Conservation (phyloP, 2,113 vertebrate genomes). For the Romanogobio albipinnatus region DNA sequence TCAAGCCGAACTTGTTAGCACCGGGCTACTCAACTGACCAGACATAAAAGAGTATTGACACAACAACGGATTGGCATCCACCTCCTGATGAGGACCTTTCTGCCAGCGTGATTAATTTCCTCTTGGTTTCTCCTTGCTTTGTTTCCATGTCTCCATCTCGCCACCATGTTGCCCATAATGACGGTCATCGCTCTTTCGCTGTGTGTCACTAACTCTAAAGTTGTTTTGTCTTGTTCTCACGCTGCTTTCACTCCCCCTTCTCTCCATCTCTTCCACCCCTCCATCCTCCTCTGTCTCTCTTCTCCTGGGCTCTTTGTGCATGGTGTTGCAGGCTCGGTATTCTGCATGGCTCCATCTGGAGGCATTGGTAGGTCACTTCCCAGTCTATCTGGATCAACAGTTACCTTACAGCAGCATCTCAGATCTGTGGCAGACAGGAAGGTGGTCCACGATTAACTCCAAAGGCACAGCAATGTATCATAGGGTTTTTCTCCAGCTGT, state of each 20-base stretch:
- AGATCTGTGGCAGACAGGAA: slow-evolving; percentile 37
- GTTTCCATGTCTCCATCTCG: slow-evolving; percentile 33
- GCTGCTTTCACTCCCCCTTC: slow-evolving; percentile 24
- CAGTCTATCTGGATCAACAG: slow-evolving; percentile 32
- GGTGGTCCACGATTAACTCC: not conserved
- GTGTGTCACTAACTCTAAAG: slow-evolving; percentile 46
- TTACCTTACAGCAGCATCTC: slow-evolving; percentile 21
- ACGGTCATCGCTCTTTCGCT: slow-evolving; percentile 12
- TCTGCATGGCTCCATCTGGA: slow-evolving; percentile 85
- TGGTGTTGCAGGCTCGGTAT: slow-evolving; percentile 81
- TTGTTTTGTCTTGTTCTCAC: slow-evolving; percentile 46
- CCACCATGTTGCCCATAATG: slow-evolving; percentile 22
- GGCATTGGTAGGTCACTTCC: slow-evolving; percentile 82
- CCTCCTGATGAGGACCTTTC: not conserved
- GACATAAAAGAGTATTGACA: not conserved
- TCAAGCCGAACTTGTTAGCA: not conserved
- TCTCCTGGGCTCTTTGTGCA: slow-evolving; percentile 74
- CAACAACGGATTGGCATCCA: not conserved
- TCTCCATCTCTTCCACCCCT: slow-evolving; percentile 27
- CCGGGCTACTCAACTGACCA: not conserved
- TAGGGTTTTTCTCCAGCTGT: not conserved
- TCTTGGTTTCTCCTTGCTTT: slow-evolving; percentile 35
- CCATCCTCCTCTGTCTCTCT: slow-evolving; percentile 4
- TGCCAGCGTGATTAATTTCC: slow-evolving; percentile 28
- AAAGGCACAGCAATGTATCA: not conserved